Conservation (phyloP, 1,140 invertebrate genomes). For the Saccostrea glomerata region DNA sequence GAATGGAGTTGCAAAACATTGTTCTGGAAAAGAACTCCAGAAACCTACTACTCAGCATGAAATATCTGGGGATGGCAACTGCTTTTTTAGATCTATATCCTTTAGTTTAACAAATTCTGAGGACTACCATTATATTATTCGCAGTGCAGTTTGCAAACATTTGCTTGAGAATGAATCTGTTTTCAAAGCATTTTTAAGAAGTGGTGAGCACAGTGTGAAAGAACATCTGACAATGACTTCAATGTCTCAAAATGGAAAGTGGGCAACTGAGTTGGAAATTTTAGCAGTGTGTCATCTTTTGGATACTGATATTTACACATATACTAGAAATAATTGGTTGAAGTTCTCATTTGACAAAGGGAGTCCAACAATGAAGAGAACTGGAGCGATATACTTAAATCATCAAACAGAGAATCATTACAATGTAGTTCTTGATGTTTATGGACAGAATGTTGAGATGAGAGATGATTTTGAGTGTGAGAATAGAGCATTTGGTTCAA, state of each 20-base stretch:
- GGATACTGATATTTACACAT: neutral
- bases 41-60: neutral
- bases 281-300: neutral
- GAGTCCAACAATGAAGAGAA: no score
- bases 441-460: neutral
- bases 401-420: neutral
- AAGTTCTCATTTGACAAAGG: neutral
- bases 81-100: slow-evolving; percentile 34
- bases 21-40: no score
- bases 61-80: slow-evolving; percentile 28
- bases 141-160: neutral
- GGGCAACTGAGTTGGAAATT: slow-evolving; percentile 35
- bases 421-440: neutral
- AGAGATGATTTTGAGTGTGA: no score
- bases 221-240: neutral
- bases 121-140: neutral
- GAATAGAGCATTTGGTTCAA: neutral
- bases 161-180: neutral
- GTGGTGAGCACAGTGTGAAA: neutral
- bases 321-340: neutral
- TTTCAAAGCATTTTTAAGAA: neutral
- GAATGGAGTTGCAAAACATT: no score
- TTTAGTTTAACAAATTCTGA: neutral
- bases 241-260: neutral
- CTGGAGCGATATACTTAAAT: slow-evolving; percentile 8